phyloP scores from a whole-genome alignment of 2,797 vertebrate genomes.

The Botia almorhae region DNA sequence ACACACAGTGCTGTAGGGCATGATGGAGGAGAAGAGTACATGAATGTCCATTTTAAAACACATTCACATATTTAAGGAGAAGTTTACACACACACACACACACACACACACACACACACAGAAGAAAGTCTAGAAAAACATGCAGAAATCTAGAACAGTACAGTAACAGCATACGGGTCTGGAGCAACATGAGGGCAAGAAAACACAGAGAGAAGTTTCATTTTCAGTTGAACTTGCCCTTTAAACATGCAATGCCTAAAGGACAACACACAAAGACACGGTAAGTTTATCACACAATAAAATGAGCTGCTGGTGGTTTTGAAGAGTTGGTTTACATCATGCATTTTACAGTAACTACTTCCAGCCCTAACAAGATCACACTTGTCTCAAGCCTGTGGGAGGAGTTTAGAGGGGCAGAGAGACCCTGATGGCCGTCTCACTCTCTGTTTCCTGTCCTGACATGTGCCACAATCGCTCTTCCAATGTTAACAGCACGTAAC shows the following conservation, averaged over 20 bases:
- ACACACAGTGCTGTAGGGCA: conserved; percentile 58
- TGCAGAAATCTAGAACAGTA: neutral
- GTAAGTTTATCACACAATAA: neutral
- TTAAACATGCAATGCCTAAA: neutral
- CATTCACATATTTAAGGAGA: neutral
- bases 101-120: too few species aligned
- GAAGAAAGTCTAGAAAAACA: too few species aligned
- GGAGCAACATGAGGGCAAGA: neutral
- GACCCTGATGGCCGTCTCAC: neutral
- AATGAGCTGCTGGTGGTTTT: neutral
- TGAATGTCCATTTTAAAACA: neutral
- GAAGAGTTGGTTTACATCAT: neutral
- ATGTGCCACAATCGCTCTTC: conserved; percentile 24
- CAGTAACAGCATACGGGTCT: neutral
- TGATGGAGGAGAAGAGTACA: conserved; percentile 30
- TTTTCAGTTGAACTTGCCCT: neutral
- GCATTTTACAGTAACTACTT: conserved; percentile 23
- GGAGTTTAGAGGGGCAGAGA: neutral
- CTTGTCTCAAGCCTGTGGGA: conserved; percentile 14
- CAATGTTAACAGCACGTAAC: conserved; percentile 25
- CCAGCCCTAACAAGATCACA: conserved; percentile 31
- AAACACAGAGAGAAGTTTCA: neutral
- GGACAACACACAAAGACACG: neutral
- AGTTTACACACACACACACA: too few species aligned
- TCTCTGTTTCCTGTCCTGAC: conserved; percentile 37